These are phyloP conservation scores for Pemphigus obesinymphae DNA, from an alignment of 1,140 invertebrate genomes.

Conservation along the genomic window DNA sequence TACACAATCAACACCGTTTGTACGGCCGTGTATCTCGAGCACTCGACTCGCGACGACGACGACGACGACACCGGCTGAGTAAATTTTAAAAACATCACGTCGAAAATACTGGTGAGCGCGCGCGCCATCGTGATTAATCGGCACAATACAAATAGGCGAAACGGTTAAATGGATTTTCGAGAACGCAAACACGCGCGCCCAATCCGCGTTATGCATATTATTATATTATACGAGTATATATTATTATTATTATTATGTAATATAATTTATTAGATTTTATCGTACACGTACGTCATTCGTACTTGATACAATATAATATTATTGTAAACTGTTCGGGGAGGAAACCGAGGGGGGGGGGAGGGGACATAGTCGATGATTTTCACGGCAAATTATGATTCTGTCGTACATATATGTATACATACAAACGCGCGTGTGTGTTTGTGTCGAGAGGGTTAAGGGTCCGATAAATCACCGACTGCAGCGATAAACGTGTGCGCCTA, in stretches of 20 bases:
- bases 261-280: conserved; percentile 1
- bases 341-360: not conserved
- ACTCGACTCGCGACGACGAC: not conserved
- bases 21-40: no score
- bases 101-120: no score
- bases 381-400: conserved; percentile 27
- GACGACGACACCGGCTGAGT: no score
- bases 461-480: conserved; percentile 37
- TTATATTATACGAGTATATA: not conserved
- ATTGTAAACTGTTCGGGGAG: no score
- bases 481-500: not conserved
- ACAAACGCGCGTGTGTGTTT: not conserved
- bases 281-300: not conserved
- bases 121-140: not conserved
- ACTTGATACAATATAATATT: not conserved
- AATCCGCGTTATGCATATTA: not conserved
- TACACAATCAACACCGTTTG: not conserved
- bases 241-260: not conserved
- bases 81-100: no score
- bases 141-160: not conserved
- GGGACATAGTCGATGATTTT: no score
- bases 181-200: not conserved
- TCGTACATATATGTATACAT: no score
- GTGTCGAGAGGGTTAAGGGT: conserved; percentile 15
- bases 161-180: not conserved